Base-by-base conservation (phyloP, 2,113 vertebrate genomes). In the Tragulus kanchil region DNA sequence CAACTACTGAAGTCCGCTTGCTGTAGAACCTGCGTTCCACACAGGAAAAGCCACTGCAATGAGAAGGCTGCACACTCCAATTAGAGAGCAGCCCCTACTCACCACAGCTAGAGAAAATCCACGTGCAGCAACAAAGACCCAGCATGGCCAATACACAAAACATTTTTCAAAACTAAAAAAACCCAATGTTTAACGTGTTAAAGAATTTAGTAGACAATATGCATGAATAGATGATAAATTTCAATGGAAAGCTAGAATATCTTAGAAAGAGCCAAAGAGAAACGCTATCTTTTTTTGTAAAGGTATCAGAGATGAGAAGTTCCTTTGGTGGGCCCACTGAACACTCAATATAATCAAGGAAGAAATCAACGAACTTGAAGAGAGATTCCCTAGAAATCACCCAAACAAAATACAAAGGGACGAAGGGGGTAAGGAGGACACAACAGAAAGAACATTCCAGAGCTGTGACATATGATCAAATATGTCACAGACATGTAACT, bases 251-350 rank as follows among this genome's bases (percentile, higher is more conserved):
- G 71, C 50, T 21, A 19, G 21, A 71, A 82, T 45, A 67, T 19
- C 14, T 36, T 89, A 59, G 21, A 90, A 65, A 95, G 64, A 36
- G 13, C 64, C 87, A 94, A 86, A 96, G 5, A 85, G 64, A 94
- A 94, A 87, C 16, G 50, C 7, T 26, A n/a, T n/a, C n/a, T n/a
- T n/a, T 86, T 62, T 62, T 13, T 26, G 9, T 56, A 36, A 77
- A 67, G 54, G 28, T 61, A 71, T 59, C 42, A 90, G 64, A 93
- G 56, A 90, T 26, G 31, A 73, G 90, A 85, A 90, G 48, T 81
- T 96, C 36, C 59, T 87, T 19, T 77, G 23, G 79, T 9, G 5
- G 61, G 10, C 28, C 91, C 45, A 73, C 8, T 52, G 62, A 84
- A 79, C 23, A 71, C 26, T 69, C 54, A 48, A 83, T 31, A 64